Conservation (phyloP, 2,113 vertebrate genomes). For the Oreochromis niloticus region DNA sequence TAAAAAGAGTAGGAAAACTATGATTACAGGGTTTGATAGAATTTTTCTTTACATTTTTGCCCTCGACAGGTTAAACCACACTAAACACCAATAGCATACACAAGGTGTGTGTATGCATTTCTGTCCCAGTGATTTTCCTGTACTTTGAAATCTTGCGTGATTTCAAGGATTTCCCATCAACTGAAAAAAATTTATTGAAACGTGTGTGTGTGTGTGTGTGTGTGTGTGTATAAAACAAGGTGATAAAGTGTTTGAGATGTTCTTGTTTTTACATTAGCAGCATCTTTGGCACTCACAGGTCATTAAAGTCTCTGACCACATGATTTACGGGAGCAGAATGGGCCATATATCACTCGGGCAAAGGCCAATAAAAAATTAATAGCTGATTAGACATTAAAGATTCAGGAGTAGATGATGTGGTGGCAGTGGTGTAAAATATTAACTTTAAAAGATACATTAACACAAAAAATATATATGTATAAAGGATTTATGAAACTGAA, state of each 20-base stretch:
- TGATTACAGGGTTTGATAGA: neutral
- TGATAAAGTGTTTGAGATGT: neutral
- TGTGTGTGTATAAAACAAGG: neutral
- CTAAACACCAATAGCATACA: neutral
- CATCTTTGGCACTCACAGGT: neutral
- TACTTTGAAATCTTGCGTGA: neutral
- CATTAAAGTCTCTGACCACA: neutral
- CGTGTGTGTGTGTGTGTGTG: neutral
- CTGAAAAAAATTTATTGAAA: neutral
- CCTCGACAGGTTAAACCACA: neutral
- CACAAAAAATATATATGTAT: neutral
- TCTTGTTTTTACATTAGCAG: neutral
- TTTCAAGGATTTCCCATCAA: neutral
- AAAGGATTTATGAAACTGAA: neutral
- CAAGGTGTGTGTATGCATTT: accelerated
- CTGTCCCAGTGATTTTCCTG: neutral
- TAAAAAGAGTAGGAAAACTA: neutral
- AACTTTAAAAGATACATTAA: neutral
- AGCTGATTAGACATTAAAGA: slow-evolving; percentile 6
- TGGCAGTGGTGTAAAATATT: neutral
- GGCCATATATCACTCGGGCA: neutral
- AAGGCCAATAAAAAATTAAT: slow-evolving; percentile 20
- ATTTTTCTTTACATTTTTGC: neutral
- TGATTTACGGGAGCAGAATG: neutral
- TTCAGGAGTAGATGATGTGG: neutral